Conservation (phyloP, 1,140 invertebrate species). For the Drosophila grimshawi region DNA sequence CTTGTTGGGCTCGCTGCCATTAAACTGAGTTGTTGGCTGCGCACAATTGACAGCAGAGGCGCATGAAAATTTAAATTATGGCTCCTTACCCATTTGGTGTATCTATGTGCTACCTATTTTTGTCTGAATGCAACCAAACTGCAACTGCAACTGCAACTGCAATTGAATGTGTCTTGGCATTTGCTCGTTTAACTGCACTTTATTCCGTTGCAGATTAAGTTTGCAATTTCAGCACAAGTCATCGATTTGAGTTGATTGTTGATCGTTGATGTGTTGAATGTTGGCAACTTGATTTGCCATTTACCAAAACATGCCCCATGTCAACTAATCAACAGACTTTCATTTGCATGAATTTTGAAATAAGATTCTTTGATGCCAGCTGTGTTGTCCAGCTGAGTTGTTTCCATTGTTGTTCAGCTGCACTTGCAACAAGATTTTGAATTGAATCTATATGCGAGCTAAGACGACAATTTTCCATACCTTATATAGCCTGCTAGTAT, state of each 20-base stretch:
- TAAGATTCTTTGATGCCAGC: too few relatives aligned
- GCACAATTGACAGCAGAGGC: conserved; percentile 65
- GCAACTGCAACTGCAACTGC: neutral
- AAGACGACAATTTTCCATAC: too few relatives aligned
- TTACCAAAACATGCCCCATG: conserved; percentile 5
- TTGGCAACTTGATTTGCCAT: conserved; percentile 42
- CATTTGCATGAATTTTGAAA: conserved; percentile 1
- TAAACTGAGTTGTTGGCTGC: conserved; percentile 71
- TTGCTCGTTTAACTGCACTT: neutral
- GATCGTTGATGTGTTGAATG: conserved; percentile 12
- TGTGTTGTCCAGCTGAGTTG: too few relatives aligned
- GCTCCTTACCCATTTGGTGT: conserved; percentile 28
- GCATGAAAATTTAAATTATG: conserved; percentile 73
- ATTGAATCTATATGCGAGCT: too few relatives aligned
- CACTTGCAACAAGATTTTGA: too few relatives aligned
- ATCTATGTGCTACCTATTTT: conserved; percentile 40
- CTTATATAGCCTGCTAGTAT: too few relatives aligned
- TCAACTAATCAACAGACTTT: neutral
- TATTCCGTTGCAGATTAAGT: conserved; percentile 49
- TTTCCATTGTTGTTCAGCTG: too few relatives aligned
- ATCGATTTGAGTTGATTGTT: neutral
- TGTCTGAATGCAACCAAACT: conserved; percentile 16
- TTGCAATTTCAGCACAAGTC: conserved; percentile 33
- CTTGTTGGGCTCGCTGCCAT: conserved; percentile 36
- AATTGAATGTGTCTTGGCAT: conserved; percentile 21